Percentiles rank a stretch among this genome's conserved stretches.
These are phyloP conservation scores for Leucoraja ocellata DNA, from an alignment of 2,797 vertebrate species.

Conservation along the genomic window DNA sequence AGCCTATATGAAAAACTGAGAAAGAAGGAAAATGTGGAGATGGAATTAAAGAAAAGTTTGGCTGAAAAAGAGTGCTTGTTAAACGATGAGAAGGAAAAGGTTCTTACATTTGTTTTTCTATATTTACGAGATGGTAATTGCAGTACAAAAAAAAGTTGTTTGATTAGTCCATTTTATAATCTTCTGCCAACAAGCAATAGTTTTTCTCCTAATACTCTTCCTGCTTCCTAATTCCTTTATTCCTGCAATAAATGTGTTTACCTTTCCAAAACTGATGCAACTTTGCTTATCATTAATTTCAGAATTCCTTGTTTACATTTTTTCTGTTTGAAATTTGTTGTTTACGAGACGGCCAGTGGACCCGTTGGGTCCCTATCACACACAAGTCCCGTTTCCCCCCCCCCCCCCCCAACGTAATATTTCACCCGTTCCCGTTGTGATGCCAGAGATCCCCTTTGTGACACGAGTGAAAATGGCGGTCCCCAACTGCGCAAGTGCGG, in stretches of 20 bases:
- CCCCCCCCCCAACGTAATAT: no score
- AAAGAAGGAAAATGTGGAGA: conserved; percentile 49
- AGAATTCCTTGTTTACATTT: neutral
- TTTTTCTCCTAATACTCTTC: neutral
- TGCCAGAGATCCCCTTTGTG: no score
- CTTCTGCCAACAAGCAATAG: neutral
- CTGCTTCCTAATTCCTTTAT: neutral
- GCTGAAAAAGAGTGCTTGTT: conserved; percentile 43
- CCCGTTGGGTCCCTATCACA: no score
- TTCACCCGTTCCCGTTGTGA: no score
- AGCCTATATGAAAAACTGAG: conserved; percentile 56
- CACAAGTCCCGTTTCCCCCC: no score
- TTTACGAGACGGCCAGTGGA: no score
- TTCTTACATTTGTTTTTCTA: neutral
- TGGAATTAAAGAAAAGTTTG: conserved; percentile 48
- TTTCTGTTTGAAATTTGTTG: neutral
- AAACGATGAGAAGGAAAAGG: conserved; percentile 35
- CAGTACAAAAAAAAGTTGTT: neutral
- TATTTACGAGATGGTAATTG: neutral
- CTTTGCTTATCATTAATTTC: neutral
- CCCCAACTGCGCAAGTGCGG: no score
- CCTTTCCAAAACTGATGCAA: neutral
- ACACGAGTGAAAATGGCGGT: no score
- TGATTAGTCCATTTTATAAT: neutral
- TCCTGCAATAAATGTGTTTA: neutral